These are phyloP conservation scores for Dreissena rostriformis DNA, from an alignment of 1,140 invertebrate genomes.

Conservation along the genomic window DNA sequence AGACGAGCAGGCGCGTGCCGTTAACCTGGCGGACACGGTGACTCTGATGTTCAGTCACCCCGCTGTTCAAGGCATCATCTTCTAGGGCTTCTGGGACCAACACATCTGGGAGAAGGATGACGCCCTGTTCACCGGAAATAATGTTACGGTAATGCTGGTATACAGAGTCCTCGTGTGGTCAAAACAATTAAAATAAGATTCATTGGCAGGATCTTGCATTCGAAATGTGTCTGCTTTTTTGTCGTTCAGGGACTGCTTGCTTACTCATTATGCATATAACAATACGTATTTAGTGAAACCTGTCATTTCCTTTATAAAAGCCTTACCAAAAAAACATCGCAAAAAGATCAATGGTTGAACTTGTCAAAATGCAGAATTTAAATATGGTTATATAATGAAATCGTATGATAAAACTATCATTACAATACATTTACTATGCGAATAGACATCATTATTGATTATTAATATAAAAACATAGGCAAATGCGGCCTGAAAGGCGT, in stretches of 20 bases:
- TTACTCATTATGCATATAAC: background rate
- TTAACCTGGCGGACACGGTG: conserved; percentile 55
- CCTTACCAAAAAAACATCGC: background rate
- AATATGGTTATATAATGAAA: too few species aligned
- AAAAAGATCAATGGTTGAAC: too few species aligned
- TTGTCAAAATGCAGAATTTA: too few species aligned
- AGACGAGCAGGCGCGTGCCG: conserved; percentile 49
- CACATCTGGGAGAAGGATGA: conserved; percentile 41
- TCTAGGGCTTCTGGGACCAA: conserved; percentile 76
- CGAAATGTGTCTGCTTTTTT: background rate
- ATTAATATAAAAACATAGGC: conserved; percentile 16
- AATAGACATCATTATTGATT: background rate
- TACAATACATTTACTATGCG: too few species aligned
- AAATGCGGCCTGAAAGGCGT: conserved; percentile 42
- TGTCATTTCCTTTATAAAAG: background rate
- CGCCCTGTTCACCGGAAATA: conserved; percentile 50
- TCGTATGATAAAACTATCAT: too few species aligned
- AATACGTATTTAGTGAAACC: background rate
- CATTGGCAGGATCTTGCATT: background rate
- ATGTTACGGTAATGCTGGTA: conserved; percentile 59
- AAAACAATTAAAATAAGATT: background rate
- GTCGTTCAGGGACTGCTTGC: too few species aligned
- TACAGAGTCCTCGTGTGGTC: too few species aligned
- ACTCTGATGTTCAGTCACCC: conserved; percentile 71
- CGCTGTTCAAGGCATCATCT: conserved; percentile 67